Conservation (phyloP, 2,888 invertebrate species). For the Crossocerus cetratus region DNA sequence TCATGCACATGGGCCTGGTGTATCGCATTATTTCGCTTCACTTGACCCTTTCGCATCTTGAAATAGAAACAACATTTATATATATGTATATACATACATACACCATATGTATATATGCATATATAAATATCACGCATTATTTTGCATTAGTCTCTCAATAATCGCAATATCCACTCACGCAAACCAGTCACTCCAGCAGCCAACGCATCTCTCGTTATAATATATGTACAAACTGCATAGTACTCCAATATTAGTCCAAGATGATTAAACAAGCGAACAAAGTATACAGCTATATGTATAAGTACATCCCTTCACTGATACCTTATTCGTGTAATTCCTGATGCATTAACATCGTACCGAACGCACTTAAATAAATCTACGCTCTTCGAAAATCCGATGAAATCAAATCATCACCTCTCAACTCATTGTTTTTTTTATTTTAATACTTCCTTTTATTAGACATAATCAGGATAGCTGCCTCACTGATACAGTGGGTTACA, state of each 20-base stretch:
- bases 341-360: constrained; percentile 45
- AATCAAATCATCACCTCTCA: constrained; percentile 40
- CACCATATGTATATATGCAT: constrained; percentile 41
- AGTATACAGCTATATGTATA: constrained; percentile 55
- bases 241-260: constrained; percentile 52
- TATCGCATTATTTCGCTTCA: constrained; percentile 27
- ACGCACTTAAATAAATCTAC: constrained; percentile 40
- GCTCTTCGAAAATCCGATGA: constrained; percentile 34
- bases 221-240: constrained; percentile 70
- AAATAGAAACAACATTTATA: constrained; percentile 55
- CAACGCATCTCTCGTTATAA: constrained; percentile 58
- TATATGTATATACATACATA: constrained; percentile 42
- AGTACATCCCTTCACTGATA: constrained; percentile 43
- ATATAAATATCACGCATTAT: constrained; percentile 49
- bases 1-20: constrained; percentile 50
- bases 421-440: constrained; percentile 51
- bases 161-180: constrained; percentile 53
- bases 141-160: constrained; percentile 52
- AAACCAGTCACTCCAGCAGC: constrained; percentile 51
- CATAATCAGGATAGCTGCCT: constrained; percentile 69
- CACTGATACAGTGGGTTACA: constrained; percentile 76
- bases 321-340: constrained; percentile 31
- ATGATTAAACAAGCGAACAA: constrained; percentile 63
- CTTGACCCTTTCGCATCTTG: constrained; percentile 41
- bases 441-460: constrained; percentile 72